Conservation (phyloP, 2,797 vertebrate genomes). For the Heterohyrax brucei region DNA sequence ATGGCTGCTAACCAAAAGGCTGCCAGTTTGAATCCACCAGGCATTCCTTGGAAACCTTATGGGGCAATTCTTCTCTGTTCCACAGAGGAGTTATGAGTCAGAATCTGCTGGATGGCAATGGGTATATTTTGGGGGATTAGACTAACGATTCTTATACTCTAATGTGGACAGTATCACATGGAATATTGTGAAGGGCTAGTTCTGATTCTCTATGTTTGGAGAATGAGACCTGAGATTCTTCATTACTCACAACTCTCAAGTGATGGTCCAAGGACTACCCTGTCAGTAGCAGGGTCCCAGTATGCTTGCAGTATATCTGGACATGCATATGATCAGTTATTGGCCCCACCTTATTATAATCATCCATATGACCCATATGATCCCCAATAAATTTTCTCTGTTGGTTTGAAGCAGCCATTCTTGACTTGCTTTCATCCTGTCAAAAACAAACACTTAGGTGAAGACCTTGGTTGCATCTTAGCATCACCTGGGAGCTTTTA, state of each 20-base stretch:
- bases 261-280: not conserved
- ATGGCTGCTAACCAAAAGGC: no score
- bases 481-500: not conserved
- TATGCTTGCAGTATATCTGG: not conserved
- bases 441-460: conserved; percentile 7
- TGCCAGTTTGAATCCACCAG: no score
- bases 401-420: conserved; percentile 45
- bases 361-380: not conserved
- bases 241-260: conserved; percentile 4
- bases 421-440: conserved; percentile 19
- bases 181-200: not conserved
- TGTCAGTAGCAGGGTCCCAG: not conserved
- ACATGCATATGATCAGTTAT: conserved; percentile 4
- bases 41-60: no score
- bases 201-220: conserved; percentile 23
- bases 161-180: not conserved
- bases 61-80: no score
- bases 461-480: not conserved
- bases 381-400: not conserved
- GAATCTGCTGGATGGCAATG: no score
- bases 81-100: no score
- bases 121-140: not conserved
- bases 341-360: not conserved
- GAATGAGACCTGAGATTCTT: not conserved
- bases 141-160: not conserved